Conservation (phyloP, 2,797 vertebrate species). For the Oreochromis grahami region DNA sequence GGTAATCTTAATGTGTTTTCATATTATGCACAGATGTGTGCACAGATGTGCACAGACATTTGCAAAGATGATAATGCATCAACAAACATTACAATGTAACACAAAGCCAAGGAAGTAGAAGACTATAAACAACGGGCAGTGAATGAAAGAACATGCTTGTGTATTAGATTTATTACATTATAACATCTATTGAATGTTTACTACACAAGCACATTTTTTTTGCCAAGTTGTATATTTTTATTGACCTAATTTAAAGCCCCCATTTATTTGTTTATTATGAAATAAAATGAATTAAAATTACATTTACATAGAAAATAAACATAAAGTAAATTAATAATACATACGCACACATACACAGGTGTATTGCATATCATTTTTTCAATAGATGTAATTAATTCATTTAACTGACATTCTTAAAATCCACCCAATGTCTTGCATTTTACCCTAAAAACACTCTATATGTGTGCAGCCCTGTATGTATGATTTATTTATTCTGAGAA, state of each 20-base stretch:
- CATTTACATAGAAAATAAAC: background rate
- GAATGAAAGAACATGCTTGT: background rate
- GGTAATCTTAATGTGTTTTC: background rate
- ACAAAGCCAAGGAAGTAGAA: background rate
- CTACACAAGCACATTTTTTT: background rate
- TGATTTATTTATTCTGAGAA: background rate
- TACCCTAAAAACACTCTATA: background rate
- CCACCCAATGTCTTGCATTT: rapidly evolving
- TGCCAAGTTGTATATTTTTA: background rate
- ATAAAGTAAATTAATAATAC: background rate
- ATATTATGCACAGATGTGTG: background rate
- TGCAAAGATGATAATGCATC: background rate
- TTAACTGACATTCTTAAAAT: background rate
- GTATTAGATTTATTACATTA: background rate
- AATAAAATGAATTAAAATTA: background rate
- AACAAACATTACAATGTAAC: background rate
- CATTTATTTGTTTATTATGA: background rate
- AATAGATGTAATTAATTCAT: background rate
- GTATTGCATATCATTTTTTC: background rate
- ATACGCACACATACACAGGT: background rate
- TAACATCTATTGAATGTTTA: background rate
- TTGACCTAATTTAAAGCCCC: background rate
- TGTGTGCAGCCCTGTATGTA: background rate
- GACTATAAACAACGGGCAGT: background rate
- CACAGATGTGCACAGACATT: background rate